Percentiles rank a stretch among this genome's conserved stretches.
These are phyloP conservation scores for Eudasyphora cyanicolor DNA, from an alignment of 2,888 invertebrate species.

Conservation along the genomic window DNA sequence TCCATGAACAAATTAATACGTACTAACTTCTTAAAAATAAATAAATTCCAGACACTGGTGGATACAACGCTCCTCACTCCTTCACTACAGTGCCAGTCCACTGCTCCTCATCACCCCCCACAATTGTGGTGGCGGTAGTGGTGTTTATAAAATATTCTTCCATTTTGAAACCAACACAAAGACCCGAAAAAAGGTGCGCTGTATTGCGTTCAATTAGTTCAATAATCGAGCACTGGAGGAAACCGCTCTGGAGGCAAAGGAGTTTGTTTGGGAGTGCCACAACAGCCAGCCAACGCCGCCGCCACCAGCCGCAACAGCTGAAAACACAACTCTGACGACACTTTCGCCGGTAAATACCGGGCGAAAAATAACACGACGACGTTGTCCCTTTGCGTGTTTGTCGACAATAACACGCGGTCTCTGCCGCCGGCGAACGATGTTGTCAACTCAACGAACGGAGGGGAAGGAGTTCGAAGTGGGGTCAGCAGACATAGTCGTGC, in stretches of 20 bases:
- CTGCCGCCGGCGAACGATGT: background rate
- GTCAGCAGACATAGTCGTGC: too few species aligned
- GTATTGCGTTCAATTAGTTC: slow-evolving; percentile 49
- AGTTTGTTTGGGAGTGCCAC: slow-evolving; percentile 51
- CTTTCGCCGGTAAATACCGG: background rate
- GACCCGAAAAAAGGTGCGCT: slow-evolving; percentile 46
- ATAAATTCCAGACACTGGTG: slow-evolving; percentile 42
- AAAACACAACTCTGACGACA: background rate
- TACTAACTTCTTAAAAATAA: slow-evolving; percentile 11
- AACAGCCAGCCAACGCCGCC: slow-evolving; percentile 22
- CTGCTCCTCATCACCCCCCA: background rate
- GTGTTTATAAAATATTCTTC: too few species aligned
- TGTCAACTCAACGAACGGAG: slow-evolving; percentile 30
- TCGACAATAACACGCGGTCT: slow-evolving; percentile 10
- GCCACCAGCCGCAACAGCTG: slow-evolving; percentile 38
- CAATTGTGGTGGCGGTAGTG: background rate
- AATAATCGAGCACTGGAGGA: slow-evolving; percentile 3
- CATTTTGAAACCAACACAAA: background rate
- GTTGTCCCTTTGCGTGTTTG: slow-evolving; percentile 27
- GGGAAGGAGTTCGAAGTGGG: too few species aligned
- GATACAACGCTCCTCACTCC: slow-evolving; percentile 14
- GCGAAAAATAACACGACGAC: background rate
- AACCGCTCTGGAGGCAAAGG: slow-evolving; percentile 32
- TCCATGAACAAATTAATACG: slow-evolving; percentile 4
- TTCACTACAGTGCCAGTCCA: background rate